Conservation (phyloP, 2,797 vertebrate species). For the Sebastes vulpes region DNA sequence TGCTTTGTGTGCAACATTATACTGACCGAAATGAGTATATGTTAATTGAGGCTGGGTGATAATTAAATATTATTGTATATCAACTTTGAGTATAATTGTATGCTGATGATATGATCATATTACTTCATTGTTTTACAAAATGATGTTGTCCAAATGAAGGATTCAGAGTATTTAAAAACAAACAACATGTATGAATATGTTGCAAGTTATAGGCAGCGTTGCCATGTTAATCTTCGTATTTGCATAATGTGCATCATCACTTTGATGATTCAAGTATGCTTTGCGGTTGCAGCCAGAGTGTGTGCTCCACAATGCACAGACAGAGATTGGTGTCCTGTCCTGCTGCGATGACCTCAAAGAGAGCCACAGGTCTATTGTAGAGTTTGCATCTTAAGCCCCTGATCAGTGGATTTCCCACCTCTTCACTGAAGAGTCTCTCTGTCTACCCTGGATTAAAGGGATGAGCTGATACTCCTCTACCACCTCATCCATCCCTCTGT, state of each 20-base stretch:
- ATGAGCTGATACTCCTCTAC: conserved; percentile 74
- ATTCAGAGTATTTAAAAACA: neutral
- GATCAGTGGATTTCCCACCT: conserved; percentile 81
- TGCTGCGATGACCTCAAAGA: conserved; percentile 69
- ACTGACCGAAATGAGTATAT: neutral
- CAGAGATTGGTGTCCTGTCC: conserved; percentile 55
- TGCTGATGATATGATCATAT: neutral
- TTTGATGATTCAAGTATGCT: conserved; percentile 17
- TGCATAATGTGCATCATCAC: conserved; percentile 28
- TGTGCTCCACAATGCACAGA: conserved; percentile 38
- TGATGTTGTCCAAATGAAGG: neutral
- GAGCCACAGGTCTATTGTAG: conserved; percentile 67
- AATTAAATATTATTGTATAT: too few species aligned
- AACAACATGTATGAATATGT: neutral
- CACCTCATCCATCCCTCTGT: conserved; percentile 61
- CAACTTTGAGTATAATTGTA: neutral
- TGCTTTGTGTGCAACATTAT: neutral
- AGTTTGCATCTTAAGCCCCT: conserved; percentile 76
- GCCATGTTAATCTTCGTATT: neutral
- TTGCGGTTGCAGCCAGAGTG: neutral
- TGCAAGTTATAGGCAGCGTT: neutral
- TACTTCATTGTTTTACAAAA: neutral
- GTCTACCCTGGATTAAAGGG: conserved; percentile 75
- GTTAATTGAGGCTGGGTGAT: neutral
- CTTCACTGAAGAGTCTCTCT: conserved; percentile 80